Conservation (phyloP, 2,888 invertebrate genomes). For the Dolomedes plantarius region DNA sequence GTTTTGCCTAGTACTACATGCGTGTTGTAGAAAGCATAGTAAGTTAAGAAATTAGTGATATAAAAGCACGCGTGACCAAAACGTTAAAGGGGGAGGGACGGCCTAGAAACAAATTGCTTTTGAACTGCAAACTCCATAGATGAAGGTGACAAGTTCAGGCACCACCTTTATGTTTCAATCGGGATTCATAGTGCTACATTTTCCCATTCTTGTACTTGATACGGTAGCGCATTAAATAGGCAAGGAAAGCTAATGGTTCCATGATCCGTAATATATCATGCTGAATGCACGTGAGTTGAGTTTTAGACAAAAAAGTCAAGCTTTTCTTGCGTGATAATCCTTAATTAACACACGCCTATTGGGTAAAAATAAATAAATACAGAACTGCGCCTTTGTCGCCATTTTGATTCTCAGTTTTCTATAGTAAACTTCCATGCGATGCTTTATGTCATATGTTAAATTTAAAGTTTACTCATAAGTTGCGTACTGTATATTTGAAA, state of each 20-base stretch:
- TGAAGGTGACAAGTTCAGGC: conserved; percentile 47
- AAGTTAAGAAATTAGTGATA: neutral
- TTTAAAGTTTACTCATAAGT: too few relatives aligned
- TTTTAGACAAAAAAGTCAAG: neutral
- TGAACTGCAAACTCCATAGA: conserved; percentile 17
- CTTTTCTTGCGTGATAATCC: conserved; percentile 17
- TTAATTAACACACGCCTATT: conserved; percentile 34
- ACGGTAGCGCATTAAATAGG: conserved; percentile 44
- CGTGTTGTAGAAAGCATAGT: neutral
- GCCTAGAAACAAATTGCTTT: conserved; percentile 43
- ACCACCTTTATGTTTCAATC: conserved; percentile 55
- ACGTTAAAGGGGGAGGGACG: neutral
- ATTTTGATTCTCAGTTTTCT: neutral
- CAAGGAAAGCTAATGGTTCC: conserved; percentile 39
- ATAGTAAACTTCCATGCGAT: too few relatives aligned
- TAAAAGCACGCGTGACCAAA: neutral
- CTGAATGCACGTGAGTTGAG: conserved; percentile 27
- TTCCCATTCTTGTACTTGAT: conserved; percentile 19
- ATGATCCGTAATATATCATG: conserved; percentile 27
- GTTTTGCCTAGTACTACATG: neutral
- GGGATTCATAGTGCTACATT: conserved; percentile 8
- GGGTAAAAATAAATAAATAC: neutral
- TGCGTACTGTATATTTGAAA: too few relatives aligned
- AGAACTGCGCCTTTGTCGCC: neutral
- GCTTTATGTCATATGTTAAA: too few relatives aligned